These are phyloP conservation scores for Monochamus alternatus DNA, from an alignment of 2,888 invertebrate genomes.

Conservation along the genomic window DNA sequence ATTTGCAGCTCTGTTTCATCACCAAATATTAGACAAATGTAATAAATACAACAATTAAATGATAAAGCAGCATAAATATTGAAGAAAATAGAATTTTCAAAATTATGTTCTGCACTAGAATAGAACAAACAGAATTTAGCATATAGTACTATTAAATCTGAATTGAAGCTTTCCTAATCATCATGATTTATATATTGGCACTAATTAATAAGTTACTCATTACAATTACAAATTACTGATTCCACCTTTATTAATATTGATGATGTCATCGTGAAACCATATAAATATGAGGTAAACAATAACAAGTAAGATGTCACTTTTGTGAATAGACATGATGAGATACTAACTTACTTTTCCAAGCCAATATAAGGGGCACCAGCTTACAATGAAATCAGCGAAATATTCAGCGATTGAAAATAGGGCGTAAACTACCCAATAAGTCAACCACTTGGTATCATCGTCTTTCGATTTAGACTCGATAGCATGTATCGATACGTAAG, in stretches of 20 bases:
- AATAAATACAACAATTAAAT: too few relatives aligned
- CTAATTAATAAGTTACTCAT: background rate
- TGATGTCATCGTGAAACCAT: conserved; percentile 1
- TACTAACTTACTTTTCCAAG: conserved; percentile 83
- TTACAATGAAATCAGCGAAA: conserved; percentile 91
- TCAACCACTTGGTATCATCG: conserved; percentile 98
- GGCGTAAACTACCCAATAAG: conserved; percentile 98
- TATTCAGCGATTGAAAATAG: conserved; percentile 93
- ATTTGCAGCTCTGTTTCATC: too few relatives aligned
- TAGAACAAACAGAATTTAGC: too few relatives aligned
- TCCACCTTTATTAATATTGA: conserved; percentile 15
- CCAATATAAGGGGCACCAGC: conserved; percentile 97
- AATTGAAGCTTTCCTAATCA: too few relatives aligned
- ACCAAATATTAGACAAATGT: too few relatives aligned
- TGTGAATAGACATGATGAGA: background rate
- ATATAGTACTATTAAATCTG: too few relatives aligned
- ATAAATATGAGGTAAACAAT: background rate
- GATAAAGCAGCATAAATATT: too few relatives aligned
- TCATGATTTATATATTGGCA: background rate
- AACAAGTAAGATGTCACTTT: background rate
- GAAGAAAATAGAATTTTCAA: too few relatives aligned
- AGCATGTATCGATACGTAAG: conserved; percentile 91
- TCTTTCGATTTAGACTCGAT: conserved; percentile 84
- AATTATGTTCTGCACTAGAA: too few relatives aligned
- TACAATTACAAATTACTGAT: conserved; percentile 14